Evolutionary conservation across 2,888 invertebrate species (phyloP), one percentile per base, ranked within the genome.

Genomic region (Drosophila mimetica): DNA sequence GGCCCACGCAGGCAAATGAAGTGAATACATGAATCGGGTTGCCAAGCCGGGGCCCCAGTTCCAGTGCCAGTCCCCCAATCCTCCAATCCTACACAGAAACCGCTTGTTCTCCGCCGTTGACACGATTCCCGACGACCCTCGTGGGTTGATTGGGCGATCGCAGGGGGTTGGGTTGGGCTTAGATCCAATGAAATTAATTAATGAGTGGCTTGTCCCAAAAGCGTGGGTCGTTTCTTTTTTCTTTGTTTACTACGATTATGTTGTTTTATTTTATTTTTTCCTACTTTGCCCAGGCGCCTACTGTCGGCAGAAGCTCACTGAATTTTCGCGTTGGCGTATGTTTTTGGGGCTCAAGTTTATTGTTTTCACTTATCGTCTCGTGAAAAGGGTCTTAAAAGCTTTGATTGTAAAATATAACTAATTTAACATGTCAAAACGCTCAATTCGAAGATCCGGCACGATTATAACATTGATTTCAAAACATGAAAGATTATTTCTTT

Each of bases 131-230:
- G 44, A 11, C 30, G 30, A 63, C 30, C 42, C 42, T 60, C 39
- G 39, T 47, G 30, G 34, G 34, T 41, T 34, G 41, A 36, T 55
- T 57, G 25, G 28, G 18, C 7, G 54, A 13, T n/a, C 13, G 16
- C 16, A 18, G 55, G 34, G 42, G 70, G 30, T 30, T 36, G 41
- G 53, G 20, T 16, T 46, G 18, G 11, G 16, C 39, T 39, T 46
- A 42, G 72, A 80, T 78, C 85, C 85, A 85, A 81, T 87, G 64
- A 87, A 87, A 85, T 85, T 85, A 80, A 87, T 87, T 79, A 79
- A 67, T 79, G 66, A 65, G 65, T 66, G 58, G 57, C 66, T 71
- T 32, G 22, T 16, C 32, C 69, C 51, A 44, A 32, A 44, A 66
- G 88, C 79, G 79, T 80, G 63, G 79, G 79, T 50, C 22, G 74